Conservation (phyloP, 2,113 vertebrate species). For the Monarcha castaneiventris region DNA sequence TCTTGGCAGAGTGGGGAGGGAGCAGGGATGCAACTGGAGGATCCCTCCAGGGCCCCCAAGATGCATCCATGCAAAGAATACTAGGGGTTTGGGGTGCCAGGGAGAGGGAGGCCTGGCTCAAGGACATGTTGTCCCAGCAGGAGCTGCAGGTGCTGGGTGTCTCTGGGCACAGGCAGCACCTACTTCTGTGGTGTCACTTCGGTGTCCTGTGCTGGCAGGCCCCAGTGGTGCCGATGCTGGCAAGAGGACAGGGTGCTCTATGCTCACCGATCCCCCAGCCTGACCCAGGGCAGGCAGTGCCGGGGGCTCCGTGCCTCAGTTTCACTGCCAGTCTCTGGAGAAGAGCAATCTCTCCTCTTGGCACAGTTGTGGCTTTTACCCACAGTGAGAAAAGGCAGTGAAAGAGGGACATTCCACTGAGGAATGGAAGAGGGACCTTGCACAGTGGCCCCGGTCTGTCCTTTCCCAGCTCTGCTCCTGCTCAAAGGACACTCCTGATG, state of each 20-base stretch:
- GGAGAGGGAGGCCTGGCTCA: background rate
- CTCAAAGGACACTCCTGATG: accelerated
- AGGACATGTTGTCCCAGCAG: accelerated
- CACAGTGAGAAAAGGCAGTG: background rate
- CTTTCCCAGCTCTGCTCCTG: accelerated
- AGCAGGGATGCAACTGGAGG: background rate
- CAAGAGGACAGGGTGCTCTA: background rate
- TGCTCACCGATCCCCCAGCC: background rate
- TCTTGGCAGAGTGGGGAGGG: background rate
- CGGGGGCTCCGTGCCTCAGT: background rate
- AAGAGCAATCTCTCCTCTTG: background rate
- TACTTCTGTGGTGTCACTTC: accelerated
- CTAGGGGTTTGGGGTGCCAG: background rate
- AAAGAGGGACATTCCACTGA: background rate
- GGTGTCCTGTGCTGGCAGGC: background rate
- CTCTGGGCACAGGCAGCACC: background rate
- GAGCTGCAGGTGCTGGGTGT: background rate
- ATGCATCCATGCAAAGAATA: background rate
- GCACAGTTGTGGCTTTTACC: background rate
- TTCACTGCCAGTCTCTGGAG: background rate
- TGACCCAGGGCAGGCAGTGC: background rate
- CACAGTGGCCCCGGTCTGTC: background rate
- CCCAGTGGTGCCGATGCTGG: background rate
- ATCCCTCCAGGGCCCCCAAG: background rate
- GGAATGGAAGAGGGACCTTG: background rate